These are phyloP conservation scores for Philopotamus ludificatus DNA, from an alignment of 1,140 invertebrate genomes.

Conservation along the genomic window DNA sequence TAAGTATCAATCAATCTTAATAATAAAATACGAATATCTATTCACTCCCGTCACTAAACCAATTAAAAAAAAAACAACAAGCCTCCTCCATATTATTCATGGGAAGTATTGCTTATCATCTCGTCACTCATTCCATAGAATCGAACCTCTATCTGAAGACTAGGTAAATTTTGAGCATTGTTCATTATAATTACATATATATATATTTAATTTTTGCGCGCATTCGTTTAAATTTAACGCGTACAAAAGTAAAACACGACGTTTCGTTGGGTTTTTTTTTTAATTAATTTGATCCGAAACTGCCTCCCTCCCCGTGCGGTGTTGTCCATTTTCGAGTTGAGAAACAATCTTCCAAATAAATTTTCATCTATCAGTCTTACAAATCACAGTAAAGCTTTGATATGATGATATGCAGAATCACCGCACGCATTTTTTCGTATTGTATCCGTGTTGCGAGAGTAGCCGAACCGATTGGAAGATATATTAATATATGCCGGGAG, in stretches of 20 bases:
- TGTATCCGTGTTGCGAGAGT: no score
- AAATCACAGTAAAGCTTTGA: constrained; percentile 41
- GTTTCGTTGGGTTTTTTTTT: no score
- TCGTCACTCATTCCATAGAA: constrained; percentile 16
- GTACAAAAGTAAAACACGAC: constrained; percentile 35
- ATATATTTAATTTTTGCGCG: not conserved
- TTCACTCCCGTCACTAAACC: no score
- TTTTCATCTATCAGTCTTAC: constrained; percentile 34
- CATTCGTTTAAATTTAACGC: not conserved
- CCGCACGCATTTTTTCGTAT: no score
- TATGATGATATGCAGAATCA: no score
- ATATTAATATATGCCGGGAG: no score
- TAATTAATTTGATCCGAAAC: not conserved
- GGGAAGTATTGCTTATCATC: no score
- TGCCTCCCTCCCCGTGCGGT: no score
- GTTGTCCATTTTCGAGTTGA: not conserved
- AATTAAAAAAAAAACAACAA: no score
- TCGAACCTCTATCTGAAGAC: constrained; percentile 37
- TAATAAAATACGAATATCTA: no score
- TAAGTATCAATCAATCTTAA: not conserved
- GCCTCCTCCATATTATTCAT: no score
- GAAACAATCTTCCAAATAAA: not conserved
- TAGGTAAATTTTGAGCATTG: constrained; percentile 40
- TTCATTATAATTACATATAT: constrained; percentile 31
- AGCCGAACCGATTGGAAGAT: no score